Base-by-base conservation (phyloP, 2,888 invertebrate genomes). In the Pachymerium ferrugineum region DNA sequence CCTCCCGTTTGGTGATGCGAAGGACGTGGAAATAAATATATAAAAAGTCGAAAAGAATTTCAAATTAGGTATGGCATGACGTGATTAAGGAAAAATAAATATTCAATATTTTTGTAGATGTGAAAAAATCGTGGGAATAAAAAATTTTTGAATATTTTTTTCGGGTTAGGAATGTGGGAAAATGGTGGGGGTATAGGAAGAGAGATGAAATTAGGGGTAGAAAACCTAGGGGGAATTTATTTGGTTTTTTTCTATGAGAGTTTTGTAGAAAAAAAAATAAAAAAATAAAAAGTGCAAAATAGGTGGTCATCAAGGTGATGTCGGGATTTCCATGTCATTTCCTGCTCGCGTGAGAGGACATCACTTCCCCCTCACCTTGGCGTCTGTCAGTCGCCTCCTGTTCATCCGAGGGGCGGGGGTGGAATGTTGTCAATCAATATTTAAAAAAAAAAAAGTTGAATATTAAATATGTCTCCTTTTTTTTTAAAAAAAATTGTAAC, bases 361-460 rank as follows among this genome's bases (percentile, higher is more conserved):
- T 62, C 62, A 62, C 62, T 62, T 62, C 62, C 62, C 54, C 62
- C 62, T 62, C 62, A 62, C 62, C 62, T 62, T 62, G 62, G 62
- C 62, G 62, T 62, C 62, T 62, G 62, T 62, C 62, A 62, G 62
- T 62, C 62, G 62, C 62, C 47, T 62, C 62, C 28, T 62, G 62
- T 62, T 62, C 62, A 62, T 62, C 62, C 62, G 4, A 62, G 62
- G 62, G 62, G 62, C 62, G 62, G 62, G 62, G 62, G 62, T n/a
- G 62, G 62, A 62, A 62, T 62, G 62, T 28, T 62, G 62, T 62
- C 62, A 62, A 62, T 62, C 62, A 62, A 25, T 62, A 62, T 62
- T 25, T 62, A 5, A 25, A 5, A 25, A 47, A 54, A 54, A 54
- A 54, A 25, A 25, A n/a, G n/a, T n/a, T n/a, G n/a, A n/a, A n/a